A percentile compares a stretch with the other conserved stretches of the same genome.
These are phyloP conservation scores for Rhinichthys osculus DNA, from an alignment of 2,797 vertebrate genomes.

Conservation along the genomic window DNA sequence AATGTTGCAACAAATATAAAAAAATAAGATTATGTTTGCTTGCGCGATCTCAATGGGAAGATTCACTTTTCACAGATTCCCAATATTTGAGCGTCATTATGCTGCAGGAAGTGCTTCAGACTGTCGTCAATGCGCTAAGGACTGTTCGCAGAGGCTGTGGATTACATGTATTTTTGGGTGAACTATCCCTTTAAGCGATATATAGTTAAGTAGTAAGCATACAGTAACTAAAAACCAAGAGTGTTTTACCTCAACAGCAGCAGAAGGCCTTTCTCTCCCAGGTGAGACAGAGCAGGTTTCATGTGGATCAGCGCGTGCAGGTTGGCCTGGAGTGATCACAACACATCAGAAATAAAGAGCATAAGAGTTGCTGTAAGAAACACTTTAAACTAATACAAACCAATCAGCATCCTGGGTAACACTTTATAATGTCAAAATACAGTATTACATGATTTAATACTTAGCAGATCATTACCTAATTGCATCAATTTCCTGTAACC, in stretches of 20 bases:
- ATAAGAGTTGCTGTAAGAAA: neutral
- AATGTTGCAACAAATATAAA: too few relatives aligned
- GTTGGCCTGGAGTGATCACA: constrained; percentile 77
- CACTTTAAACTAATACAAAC: neutral
- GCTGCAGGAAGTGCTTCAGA: too few relatives aligned
- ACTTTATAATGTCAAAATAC: neutral
- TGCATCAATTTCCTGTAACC: neutral
- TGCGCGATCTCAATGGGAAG: too few relatives aligned
- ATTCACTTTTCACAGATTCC: too few relatives aligned
- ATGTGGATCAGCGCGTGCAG: constrained; percentile 88
- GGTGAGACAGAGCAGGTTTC: constrained; percentile 87
- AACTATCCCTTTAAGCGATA: too few relatives aligned
- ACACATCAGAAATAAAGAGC: constrained; percentile 16
- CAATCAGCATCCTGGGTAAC: neutral
- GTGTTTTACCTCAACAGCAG: constrained; percentile 81
- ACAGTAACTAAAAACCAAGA: neutral
- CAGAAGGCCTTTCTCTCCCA: constrained; percentile 87
- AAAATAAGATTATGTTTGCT: too few relatives aligned
- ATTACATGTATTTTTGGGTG: too few relatives aligned
- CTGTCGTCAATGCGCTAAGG: too few relatives aligned
- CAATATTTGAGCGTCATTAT: too few relatives aligned
- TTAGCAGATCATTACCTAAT: neutral
- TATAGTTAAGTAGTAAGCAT: neutral
- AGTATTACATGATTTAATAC: neutral
- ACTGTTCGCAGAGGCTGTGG: too few relatives aligned